Conservation (phyloP, 1,140 invertebrate species). For the Tetramorium simillimum region DNA sequence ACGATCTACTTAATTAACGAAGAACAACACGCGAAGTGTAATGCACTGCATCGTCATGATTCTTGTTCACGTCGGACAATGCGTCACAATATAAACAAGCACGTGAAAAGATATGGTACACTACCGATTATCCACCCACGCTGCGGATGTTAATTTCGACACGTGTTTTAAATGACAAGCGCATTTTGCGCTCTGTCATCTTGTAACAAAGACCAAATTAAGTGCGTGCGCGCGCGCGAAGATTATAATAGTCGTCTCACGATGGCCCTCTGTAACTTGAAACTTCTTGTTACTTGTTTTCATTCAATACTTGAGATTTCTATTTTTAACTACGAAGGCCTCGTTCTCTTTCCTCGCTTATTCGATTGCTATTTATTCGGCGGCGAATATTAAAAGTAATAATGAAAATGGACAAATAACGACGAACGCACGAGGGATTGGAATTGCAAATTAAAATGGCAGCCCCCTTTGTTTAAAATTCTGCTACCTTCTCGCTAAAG, state of each 20-base stretch:
- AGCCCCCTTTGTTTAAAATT: neutral
- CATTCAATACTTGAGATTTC: neutral
- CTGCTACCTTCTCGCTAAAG: conserved; percentile 18
- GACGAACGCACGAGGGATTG: neutral
- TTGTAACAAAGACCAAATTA: neutral
- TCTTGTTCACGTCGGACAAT: neutral
- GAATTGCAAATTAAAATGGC: neutral
- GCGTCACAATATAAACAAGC: conserved; percentile 19
- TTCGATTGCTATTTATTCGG: neutral
- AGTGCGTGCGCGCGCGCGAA: neutral
- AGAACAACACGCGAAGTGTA: neutral
- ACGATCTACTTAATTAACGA: conserved; percentile 6
- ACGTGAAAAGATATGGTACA: conserved; percentile 23
- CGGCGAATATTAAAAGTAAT: neutral
- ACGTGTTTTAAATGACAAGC: neutral
- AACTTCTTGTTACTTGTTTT: neutral
- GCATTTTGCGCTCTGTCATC: neutral
- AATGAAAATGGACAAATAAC: neutral
- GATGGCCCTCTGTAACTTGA: conserved; percentile 9
- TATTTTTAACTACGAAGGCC: conserved; percentile 23
- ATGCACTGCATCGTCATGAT: neutral
- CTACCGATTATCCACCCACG: conserved; percentile 10
- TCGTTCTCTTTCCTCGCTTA: neutral
- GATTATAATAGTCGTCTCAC: neutral
- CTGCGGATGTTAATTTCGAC: conserved; percentile 39